Evolutionary conservation across 1,140 invertebrate genomes (phyloP), one percentile per base, ranked within the genome.

Genomic region (Drosophila punjabiensis): DNA sequence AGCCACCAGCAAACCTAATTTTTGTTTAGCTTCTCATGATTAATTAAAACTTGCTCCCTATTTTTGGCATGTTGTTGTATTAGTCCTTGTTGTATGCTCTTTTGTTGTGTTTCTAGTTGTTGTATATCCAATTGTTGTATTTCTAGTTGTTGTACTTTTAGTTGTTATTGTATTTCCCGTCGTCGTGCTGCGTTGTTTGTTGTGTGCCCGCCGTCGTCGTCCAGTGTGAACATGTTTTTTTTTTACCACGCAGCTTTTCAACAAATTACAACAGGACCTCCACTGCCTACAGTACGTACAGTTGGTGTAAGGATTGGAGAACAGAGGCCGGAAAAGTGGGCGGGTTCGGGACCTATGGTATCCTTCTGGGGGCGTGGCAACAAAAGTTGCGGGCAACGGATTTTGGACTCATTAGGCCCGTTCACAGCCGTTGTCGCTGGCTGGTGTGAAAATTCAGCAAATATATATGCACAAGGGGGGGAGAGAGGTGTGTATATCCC

Each of bases 401-500:
- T 86, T 82, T 79, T 82, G 87, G 86, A 89, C 86, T 89, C 87
- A 89, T 89, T 89, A 89, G 82, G 71, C 69, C 45, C 71, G 71
- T 74, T 62, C 71, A 60, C 68, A 62, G 58, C 50, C 52, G 41
- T 47, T 66, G 71, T 73, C 60, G 52, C 43, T 76, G 55, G 83
- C 76, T 89, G 86, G 82, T 89, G 86, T 91, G 75, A 82, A 89
- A 90, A 89, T 80, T 80, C 55, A 70, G 78, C 78, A 79, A 79
- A 79, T 73, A 79, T 74, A 65, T 43, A 48, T 52, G 55, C 48
- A 61, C n/a, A 52, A 30, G 61, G 32, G 30, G 30, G 45, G 5
- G 20, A 62, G 30, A 63, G 30, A 37, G 43, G 58, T 56, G 50
- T 63, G 32, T 33, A 24, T 33, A 43, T 66, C 20, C 53, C 8